These are phyloP conservation scores for Gracilinanus agilis DNA, from an alignment of 2,113 vertebrate species.

Conservation along the genomic window DNA sequence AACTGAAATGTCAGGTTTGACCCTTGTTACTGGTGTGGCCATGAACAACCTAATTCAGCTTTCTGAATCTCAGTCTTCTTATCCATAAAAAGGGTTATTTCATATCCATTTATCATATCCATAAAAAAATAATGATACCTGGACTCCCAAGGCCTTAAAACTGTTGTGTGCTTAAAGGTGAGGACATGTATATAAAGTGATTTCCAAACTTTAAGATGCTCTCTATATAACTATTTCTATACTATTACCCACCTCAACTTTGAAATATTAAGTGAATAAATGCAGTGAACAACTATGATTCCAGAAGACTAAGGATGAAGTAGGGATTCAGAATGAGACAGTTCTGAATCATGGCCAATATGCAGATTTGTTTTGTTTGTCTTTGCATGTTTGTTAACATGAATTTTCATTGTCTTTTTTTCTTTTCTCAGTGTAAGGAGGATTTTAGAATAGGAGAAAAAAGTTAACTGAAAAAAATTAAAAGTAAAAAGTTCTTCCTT, in stretches of 20 bases:
- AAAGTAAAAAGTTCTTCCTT: slow-evolving; percentile 67
- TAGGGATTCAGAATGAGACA: background rate
- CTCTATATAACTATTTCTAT: background rate
- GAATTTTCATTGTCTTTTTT: background rate
- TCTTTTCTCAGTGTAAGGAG: background rate
- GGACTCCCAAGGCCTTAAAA: background rate
- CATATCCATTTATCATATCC: no score
- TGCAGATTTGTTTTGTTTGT: background rate
- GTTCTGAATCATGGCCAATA: background rate
- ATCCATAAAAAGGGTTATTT: background rate
- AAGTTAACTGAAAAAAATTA: background rate
- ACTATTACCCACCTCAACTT: background rate
- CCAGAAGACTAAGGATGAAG: background rate
- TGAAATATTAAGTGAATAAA: background rate
- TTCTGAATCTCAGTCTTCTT: background rate
- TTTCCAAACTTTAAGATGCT: background rate
- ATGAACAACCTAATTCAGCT: background rate
- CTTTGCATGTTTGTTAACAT: background rate
- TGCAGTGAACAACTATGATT: background rate
- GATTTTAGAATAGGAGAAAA: background rate
- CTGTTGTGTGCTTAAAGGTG: background rate
- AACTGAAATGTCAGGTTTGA: background rate
- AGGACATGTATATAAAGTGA: background rate
- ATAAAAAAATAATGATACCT: background rate
- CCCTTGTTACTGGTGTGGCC: background rate